Conservation (phyloP, 1,140 invertebrate genomes). For the Laodelphax striatellus region DNA sequence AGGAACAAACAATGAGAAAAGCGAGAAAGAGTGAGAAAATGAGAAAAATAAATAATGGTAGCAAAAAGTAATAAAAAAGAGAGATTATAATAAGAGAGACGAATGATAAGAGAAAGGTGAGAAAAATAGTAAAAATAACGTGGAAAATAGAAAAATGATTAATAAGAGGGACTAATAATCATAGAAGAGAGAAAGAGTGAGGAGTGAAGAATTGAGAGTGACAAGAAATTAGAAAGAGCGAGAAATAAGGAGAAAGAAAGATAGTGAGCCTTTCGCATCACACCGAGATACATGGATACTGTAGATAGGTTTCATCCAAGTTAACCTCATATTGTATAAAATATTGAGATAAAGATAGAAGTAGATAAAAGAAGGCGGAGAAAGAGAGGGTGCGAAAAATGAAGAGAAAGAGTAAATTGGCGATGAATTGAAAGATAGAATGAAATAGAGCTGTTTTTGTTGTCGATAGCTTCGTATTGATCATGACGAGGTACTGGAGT, state of each 20-base stretch:
- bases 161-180: neutral
- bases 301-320: too few relatives aligned
- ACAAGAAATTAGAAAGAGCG: neutral
- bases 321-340: too few relatives aligned
- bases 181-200: neutral
- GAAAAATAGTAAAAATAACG: neutral
- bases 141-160: neutral
- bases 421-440: too few relatives aligned
- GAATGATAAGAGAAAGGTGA: neutral
- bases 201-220: neutral
- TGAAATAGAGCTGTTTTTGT: too few relatives aligned
- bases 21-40: neutral
- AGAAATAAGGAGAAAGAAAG: constrained; percentile 5
- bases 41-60: neutral
- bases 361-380: neutral
- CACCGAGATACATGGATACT: too few relatives aligned
- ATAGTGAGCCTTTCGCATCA: too few relatives aligned
- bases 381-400: neutral
- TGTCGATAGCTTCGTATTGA: too few relatives aligned
- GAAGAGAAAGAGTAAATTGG: too few relatives aligned
- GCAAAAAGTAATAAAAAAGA: neutral
- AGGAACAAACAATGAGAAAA: too few relatives aligned
- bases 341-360: too few relatives aligned
- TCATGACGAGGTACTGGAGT: neutral
- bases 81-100: neutral